Percentiles rank a stretch among this genome's conserved stretches.
Conservation (phyloP, 2,888 invertebrate species). For the Mythimna lalbum region DNA sequence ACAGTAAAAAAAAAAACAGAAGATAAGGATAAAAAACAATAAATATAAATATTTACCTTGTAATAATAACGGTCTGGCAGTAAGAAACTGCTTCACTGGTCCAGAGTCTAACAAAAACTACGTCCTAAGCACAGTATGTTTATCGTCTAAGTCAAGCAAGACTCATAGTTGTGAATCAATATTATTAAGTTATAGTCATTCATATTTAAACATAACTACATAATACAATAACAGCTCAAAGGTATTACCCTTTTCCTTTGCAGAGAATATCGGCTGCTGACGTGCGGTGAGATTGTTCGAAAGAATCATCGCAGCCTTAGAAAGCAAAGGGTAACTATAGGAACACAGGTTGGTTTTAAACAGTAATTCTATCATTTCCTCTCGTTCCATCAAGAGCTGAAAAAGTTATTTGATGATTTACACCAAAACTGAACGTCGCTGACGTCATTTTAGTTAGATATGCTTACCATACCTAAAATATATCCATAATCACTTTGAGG, state of each 20-base stretch:
- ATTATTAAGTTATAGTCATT: slow-evolving; percentile 1
- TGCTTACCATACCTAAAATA: too few species aligned
- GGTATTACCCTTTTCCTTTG: slow-evolving; percentile 2
- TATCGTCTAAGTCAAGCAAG: neutral
- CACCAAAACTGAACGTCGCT: too few species aligned
- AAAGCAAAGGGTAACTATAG: too few species aligned
- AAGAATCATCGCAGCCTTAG: too few species aligned
- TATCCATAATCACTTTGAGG: too few species aligned
- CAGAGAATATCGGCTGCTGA: neutral
- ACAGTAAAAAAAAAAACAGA: neutral
- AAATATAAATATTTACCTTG: slow-evolving; percentile 26
- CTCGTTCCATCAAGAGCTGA: too few species aligned
- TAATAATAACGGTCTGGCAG: neutral
- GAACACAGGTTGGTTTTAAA: too few species aligned
- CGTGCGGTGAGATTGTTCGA: too few species aligned
- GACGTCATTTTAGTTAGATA: too few species aligned
- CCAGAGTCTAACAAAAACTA: slow-evolving; percentile 14
- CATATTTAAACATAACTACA: slow-evolving; percentile 9
- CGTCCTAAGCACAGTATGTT: neutral
- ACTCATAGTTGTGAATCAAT: slow-evolving; percentile 33
- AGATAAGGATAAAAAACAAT: neutral
- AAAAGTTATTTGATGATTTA: too few species aligned
- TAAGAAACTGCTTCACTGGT: neutral
- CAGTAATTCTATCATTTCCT: too few species aligned
- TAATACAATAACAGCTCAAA: neutral